A percentile compares a stretch with the other conserved stretches of the same genome.
These are phyloP conservation scores for Pogonognathellus flavescens DNA, from an alignment of 1,140 invertebrate genomes.

Conservation along the genomic window DNA sequence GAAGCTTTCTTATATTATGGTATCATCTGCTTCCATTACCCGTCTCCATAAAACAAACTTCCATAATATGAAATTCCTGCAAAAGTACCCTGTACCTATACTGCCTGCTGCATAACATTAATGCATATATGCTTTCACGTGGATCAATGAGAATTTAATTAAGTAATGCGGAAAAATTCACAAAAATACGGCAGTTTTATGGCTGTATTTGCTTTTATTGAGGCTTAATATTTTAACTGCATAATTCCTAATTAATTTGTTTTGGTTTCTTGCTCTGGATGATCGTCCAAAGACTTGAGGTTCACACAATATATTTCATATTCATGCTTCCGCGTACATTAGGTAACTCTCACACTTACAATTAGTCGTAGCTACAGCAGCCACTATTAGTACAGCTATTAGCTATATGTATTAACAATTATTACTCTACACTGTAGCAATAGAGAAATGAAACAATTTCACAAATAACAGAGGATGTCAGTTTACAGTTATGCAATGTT, in stretches of 20 bases:
- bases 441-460: not conserved
- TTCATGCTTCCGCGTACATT: not conserved
- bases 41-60: not conserved
- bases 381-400: not conserved
- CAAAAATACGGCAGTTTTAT: not conserved
- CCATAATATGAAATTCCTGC: not conserved
- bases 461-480: not conserved
- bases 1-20: not conserved
- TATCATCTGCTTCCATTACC: not conserved
- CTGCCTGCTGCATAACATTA: not conserved
- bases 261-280: constrained; percentile 24
- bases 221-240: constrained; percentile 10
- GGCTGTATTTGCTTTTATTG: constrained; percentile 19
- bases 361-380: not conserved
- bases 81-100: not conserved
- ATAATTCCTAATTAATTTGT: not conserved
- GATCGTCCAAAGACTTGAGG: not conserved
- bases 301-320: not conserved
- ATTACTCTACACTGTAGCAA: not conserved
- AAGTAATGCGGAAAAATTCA: not conserved
- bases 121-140: not conserved
- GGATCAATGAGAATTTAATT: not conserved
- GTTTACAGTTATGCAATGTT: not conserved
- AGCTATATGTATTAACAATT: not conserved
- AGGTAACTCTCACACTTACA: not conserved